Evolutionary conservation across 2,797 vertebrate species (phyloP).

Genomic region (Chloroceryle inda): DNA sequence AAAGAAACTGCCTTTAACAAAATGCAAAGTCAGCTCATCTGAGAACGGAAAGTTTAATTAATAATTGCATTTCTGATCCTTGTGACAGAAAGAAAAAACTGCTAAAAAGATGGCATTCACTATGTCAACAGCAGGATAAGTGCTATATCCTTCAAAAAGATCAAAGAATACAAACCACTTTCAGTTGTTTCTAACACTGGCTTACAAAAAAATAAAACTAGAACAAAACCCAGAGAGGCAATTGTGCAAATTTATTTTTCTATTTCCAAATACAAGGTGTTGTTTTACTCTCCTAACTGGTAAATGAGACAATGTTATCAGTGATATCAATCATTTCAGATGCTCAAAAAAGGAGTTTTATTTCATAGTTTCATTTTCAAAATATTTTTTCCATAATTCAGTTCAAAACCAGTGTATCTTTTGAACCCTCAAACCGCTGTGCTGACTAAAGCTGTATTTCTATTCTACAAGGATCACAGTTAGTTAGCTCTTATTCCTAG

Average conservation of each 20-base stretch:
- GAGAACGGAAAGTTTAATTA: conserved; percentile 43
- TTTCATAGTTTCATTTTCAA: conserved; percentile 14
- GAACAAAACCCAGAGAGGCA: not conserved
- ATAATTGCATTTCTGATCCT: conserved; percentile 37
- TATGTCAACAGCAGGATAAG: conserved; percentile 48
- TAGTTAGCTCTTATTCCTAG: conserved; percentile 60
- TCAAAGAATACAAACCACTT: conserved; percentile 41
- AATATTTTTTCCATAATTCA: not conserved
- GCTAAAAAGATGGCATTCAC: conserved; percentile 30
- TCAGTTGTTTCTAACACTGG: conserved; percentile 28
- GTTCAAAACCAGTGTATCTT: not conserved
- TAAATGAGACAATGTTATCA: not conserved
- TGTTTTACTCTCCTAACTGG: not conserved
- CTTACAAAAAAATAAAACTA: not conserved
- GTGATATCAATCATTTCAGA: not conserved
- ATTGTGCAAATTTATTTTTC: conserved; percentile 29
- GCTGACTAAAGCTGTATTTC: conserved; percentile 57
- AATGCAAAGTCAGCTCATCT: conserved; percentile 52
- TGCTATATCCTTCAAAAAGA: conserved; percentile 7
- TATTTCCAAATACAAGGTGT: conserved; percentile 10
- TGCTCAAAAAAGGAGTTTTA: not conserved
- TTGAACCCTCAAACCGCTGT: conserved; percentile 63
- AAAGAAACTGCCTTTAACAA: conserved; percentile 36
- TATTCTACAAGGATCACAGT: conserved; percentile 16
- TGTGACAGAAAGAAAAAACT: not conserved